Evolutionary conservation across 1,140 invertebrate genomes (phyloP), one percentile per base, ranked within the genome.

Genomic region (Zelostemma sp.): DNA sequence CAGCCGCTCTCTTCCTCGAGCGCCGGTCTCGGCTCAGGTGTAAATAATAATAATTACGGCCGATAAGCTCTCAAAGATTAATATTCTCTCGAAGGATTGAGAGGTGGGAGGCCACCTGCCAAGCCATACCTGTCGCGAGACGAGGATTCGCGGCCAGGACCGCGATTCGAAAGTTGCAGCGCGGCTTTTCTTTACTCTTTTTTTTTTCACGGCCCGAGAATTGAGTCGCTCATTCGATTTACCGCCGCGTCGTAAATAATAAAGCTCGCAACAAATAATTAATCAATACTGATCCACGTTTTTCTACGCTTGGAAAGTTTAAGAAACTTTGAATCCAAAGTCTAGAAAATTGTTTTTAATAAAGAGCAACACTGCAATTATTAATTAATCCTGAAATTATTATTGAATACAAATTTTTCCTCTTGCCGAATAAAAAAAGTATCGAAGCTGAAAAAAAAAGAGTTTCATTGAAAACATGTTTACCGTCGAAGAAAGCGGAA

Each of bases 141-240:
- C 35, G 9, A 38, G 35, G 35, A 38, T 38, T 38, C 35, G 35
- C 35, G 35, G 35, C 35, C 35, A 38, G 35, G 35, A 38, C 35
- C 35, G 35, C 35, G 35, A 38, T 75, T 75, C 70, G 73, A 75
- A 75, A 75, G 73, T 75, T 62, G 64, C 56, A 57, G 45, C 60
- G 65, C 64, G 47, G 49, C 64, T 67, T 73, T 72, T 67, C 64
- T 53, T 72, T 63, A n/a, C n/a, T n/a, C n/a, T n/a, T 60, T 50
- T 51, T 48, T 38, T 38, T 38, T 11, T 9, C 11, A 38, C 35
- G 9, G 9, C 14, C 35, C 9, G 28, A 38, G 35, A 2, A 2
- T 38, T 12, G 35, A 11, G 35, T 12, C 2, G 35, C 35, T 11
- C 2, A 3, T 38, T 4, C 35, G 2, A 12, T 12, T 4, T 11